Evolutionary conservation across 35 echinoderm and acorn worm species (phyloP), one percentile per base, ranked within the genome.

Genomic region (Eucidaris tribuloides): DNA sequence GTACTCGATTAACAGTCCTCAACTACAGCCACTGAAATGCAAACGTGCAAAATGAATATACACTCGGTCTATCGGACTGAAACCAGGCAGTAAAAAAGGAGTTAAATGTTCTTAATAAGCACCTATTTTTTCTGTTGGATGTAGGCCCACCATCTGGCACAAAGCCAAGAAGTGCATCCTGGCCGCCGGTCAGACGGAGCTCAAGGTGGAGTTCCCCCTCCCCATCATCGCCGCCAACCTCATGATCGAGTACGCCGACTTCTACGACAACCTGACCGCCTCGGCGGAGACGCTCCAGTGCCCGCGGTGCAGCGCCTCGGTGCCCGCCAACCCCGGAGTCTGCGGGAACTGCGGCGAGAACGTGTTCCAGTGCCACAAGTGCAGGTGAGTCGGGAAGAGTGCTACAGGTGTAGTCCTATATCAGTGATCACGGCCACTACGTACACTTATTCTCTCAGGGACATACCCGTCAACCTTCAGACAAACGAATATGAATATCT

Each of bases 321-420:
- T 99, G 43, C 96, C 96, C 2, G 96, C 96, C 25, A 93, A 99
- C 63, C 96, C 96, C 18, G 96, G 96, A 7, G 96, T 99, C 33
- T 99, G 96, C 57, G 90, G 90, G 19, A 99, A 99, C 83, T 99
- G 96, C 65, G 90, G 90, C 24, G 96, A 99, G 63, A 99, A 99
- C 56, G 96, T 99, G 18, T 99, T 99, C 91, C 96, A 99, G 63
- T 99, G 96, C 52, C 96, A 99, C 84, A 99, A 99, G 79, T 99
- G 96, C 91, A 93, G 96, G 96, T 88, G 45, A 81, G 82, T 41
- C 43, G 5, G 23, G 2, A 3, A 24, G 7, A 20, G 5, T n/a
- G n/a, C n/a, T n/a, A n/a, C n/a, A n/a, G n/a, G n/a, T n/a, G n/a
- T n/a, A n/a, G n/a, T n/a, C n/a, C n/a, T n/a, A n/a, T n/a, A n/a